phyloP scores from a whole-genome alignment of 2,113 vertebrate genomes.

The Leptosomus discolor region DNA sequence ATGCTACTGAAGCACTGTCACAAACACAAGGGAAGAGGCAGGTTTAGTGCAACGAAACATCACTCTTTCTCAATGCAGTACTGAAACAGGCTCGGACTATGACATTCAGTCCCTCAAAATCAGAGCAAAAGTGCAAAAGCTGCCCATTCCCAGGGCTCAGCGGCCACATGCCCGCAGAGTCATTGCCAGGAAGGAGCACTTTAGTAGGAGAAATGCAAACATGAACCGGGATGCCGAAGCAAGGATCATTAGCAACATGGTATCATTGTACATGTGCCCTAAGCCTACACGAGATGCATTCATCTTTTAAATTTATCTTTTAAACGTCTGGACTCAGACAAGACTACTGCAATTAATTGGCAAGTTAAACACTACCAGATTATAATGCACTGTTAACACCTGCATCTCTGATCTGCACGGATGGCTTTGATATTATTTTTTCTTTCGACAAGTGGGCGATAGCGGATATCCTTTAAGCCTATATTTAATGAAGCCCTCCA shows the following conservation, averaged over 20 bases:
- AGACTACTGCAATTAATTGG: constrained; percentile 31
- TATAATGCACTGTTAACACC: constrained; percentile 62
- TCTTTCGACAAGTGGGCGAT: constrained; percentile 59
- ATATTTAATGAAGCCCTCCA: constrained; percentile 72
- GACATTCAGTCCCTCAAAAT: neutral
- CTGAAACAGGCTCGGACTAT: neutral
- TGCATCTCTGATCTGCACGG: constrained; percentile 33
- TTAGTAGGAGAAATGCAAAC: neutral
- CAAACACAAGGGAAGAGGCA: neutral
- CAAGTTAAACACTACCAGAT: constrained; percentile 54
- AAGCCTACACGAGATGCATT: neutral
- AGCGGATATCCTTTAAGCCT: constrained; percentile 73
- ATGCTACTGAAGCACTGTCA: neutral
- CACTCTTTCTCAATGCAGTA: neutral
- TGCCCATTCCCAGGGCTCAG: neutral
- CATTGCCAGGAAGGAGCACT: neutral
- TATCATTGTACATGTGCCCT: neutral
- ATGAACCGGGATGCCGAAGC: neutral
- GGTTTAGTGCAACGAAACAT: neutral
- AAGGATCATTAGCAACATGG: neutral
- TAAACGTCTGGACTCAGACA: constrained; percentile 5
- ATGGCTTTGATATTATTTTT: constrained; percentile 60
- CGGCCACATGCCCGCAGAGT: fast-evolving
- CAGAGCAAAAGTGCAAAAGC: neutral
- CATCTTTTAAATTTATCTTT: constrained; percentile 58